Conservation (phyloP, 2,113 vertebrate genomes). For the Neolamprologus falcicula region DNA sequence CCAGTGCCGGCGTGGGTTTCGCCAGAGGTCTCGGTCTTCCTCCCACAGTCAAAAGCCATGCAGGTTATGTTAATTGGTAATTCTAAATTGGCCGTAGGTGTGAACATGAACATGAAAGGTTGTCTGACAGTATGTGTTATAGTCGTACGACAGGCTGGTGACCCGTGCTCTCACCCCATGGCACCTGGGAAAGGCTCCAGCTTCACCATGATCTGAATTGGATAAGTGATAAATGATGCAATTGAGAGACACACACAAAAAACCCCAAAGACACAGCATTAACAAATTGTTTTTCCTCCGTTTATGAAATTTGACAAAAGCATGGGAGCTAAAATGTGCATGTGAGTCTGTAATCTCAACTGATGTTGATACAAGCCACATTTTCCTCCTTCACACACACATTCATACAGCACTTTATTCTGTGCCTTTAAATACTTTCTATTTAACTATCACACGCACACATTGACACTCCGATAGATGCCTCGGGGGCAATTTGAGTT, state of each 20-base stretch:
- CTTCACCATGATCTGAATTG: neutral
- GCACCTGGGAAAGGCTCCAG: neutral
- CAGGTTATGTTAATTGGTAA: neutral
- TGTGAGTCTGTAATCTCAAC: neutral
- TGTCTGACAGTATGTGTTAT: neutral
- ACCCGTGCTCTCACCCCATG: neutral
- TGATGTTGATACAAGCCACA: neutral
- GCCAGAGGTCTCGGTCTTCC: neutral
- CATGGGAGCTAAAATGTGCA: neutral
- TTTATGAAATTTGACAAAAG: neutral
- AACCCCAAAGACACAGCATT: accelerated
- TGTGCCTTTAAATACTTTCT: neutral
- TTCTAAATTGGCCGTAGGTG: neutral
- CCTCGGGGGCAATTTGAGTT: neutral
- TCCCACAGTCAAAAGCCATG: neutral
- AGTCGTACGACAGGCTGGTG: neutral
- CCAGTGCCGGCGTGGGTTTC: neutral
- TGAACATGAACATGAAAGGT: neutral
- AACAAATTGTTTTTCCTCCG: accelerated
- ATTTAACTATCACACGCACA: neutral
- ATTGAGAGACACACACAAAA: neutral
- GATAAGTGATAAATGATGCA: neutral
- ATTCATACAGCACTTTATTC: neutral
- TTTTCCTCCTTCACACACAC: neutral
- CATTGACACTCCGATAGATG: neutral